Conservation (phyloP, 2,888 invertebrate species). For the Megaustenia siamemsis region DNA sequence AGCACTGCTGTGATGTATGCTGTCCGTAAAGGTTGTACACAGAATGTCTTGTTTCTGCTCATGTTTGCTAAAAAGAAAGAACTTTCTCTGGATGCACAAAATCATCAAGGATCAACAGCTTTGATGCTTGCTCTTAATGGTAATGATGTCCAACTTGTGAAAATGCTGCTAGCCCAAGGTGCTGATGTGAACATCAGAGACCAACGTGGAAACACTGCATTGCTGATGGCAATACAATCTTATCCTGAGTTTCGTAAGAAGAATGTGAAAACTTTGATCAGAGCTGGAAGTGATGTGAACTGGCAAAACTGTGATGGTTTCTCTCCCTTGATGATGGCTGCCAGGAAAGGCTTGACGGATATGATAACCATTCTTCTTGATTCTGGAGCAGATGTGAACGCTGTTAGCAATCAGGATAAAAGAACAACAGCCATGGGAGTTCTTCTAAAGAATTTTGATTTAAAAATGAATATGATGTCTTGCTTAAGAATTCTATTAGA, state of each 20-base stretch:
- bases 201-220: background rate
- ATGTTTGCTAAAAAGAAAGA: background rate
- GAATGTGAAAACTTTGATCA: background rate
- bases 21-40: background rate
- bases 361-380: background rate
- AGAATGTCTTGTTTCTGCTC: background rate
- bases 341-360: background rate
- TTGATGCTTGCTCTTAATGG: background rate
- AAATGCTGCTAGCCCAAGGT: background rate
- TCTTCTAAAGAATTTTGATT: background rate
- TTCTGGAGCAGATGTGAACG: background rate
- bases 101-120: background rate
- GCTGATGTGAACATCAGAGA: background rate
- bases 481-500: background rate
- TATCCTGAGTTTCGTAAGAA: background rate
- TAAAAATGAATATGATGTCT: background rate
- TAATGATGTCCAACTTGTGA: background rate
- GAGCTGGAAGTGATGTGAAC: background rate
- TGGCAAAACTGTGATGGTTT: background rate
- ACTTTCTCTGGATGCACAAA: background rate
- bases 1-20: background rate
- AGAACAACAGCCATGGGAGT: background rate
- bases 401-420: background rate
- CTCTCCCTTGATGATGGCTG: constrained; percentile 2
- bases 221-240: background rate